A percentile compares a stretch with the other conserved stretches of the same genome.
Evolutionary conservation across 2,888 invertebrate species (phyloP).

Genomic region (Bibio marci): DNA sequence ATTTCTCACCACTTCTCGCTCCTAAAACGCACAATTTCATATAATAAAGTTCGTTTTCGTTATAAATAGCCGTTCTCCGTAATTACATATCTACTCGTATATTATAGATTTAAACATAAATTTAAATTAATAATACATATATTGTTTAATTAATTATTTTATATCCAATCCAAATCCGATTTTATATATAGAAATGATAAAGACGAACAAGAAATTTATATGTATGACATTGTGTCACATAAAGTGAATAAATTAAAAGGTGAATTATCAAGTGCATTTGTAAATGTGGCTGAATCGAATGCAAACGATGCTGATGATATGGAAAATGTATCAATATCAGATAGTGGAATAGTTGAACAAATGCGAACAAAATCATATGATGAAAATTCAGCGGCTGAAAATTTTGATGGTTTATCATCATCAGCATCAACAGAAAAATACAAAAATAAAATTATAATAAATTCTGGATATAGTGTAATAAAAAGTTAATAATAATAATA

Average conservation of each 20-base stretch:
- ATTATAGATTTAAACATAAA: too few relatives aligned
- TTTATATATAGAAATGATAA: constrained; percentile 17
- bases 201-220: constrained; percentile 61
- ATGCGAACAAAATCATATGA: constrained; percentile 6
- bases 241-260: constrained; percentile 62
- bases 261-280: constrained; percentile 68
- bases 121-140: too few relatives aligned
- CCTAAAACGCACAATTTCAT: too few relatives aligned
- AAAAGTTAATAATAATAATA: too few relatives aligned
- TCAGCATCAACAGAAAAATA: background rate
- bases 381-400: background rate
- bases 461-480: constrained; percentile 5
- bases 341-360: constrained; percentile 25
- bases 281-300: constrained; percentile 75
- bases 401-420: constrained; percentile 2
- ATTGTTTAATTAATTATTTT: too few relatives aligned
- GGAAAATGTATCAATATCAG: constrained; percentile 37
- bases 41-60: too few relatives aligned
- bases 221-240: constrained; percentile 64
- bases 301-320: constrained; percentile 46
- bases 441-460: constrained; percentile 1
- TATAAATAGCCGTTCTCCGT: too few relatives aligned
- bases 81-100: too few relatives aligned
- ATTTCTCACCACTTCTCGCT: too few relatives aligned
- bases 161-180: too few relatives aligned